Evolutionary conservation across 2,888 invertebrate genomes (phyloP), one percentile per base, ranked within the genome.

Genomic region (Diachrysia chrysitis): DNA sequence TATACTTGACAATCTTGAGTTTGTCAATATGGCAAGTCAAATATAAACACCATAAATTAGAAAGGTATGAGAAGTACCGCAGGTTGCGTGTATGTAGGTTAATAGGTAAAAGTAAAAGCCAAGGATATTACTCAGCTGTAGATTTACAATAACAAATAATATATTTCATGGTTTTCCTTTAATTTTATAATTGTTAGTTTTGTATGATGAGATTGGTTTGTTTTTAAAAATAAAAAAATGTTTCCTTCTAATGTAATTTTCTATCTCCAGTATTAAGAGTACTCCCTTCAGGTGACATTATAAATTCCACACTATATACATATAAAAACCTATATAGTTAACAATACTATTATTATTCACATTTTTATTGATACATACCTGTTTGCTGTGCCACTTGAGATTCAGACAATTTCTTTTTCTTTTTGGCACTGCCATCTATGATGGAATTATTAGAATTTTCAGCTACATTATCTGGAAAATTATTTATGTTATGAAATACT

Each of bases 341-440:
- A n/a, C n/a, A n/a, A n/a, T n/a, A n/a, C n/a, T n/a, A n/a, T n/a
- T n/a, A n/a, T n/a, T n/a, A n/a, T n/a, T n/a, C n/a, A n/a, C n/a
- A n/a, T n/a, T n/a, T n/a, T n/a, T n/a, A n/a, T n/a, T n/a, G 16
- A 37, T 37, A 37, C 2, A 4, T n/a, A 66, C 73, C 67, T 65
- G 35, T 46, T 64, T 37, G 48, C 1, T 37, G 48, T 25, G 37
- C 61, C 23, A 48, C 23, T 55, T 72, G 69, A 35, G 66, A 60
- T 64, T 66, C 78, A 0, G 69, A 75, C 14, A 60, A 10, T 54
- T 63, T 72, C 32, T 76, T 76, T 10, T 76, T 77, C 54, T 75
- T 78, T 58, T 72, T 75, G 29, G 21, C 57, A 56, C 63, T 69
- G 7, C 71, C 54, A 9, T 57, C 48, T 9, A 32, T 7, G 42